Base-by-base conservation (phyloP, 2,888 invertebrate genomes). In the Amphipyra berbera region DNA sequence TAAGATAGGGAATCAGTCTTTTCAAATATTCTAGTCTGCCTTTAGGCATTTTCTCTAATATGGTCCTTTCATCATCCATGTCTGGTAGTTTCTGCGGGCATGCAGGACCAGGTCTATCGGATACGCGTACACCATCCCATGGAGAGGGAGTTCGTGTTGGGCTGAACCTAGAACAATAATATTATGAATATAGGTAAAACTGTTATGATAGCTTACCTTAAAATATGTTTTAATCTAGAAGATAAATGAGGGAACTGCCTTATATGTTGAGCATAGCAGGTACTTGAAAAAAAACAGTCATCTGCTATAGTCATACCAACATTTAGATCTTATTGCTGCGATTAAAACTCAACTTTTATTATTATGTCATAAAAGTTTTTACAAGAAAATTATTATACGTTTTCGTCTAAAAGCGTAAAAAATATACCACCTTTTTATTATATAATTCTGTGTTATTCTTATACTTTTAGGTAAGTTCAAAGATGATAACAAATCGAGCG, bases 91-190 rank as follows among this genome's bases (percentile, higher is more conserved):
- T 96, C 92, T 99, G 99, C 1, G 98, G 98, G 90, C 99, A 99
- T 30, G 98, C 98, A 5, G 98, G 98, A 78, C 98, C 97, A 60
- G 97, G 96, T 79, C 96, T 96, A 85, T 98, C 97, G 73, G 97
- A 97, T 64, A 97, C 96, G 80, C 98, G 96, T 53, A 98, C 97
- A 13, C 98, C 98, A 72, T 97, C 97, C 98, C 98, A 98, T 2
- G 98, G 98, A 68, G 98, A 97, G 0, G 98, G 98, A 3, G 98
- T 98, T 76, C 98, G 96, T 41, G 99, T 99, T 30, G 99, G 99
- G 90, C 99, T 98, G 90, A 99, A 98, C 79, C 98, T 96, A 84
- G 92, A 90, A 84, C 37, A 48, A 66, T 52, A 15, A 48, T 9
- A 27, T 10, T 45, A 21, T 10, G 3, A 6, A 14, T 14, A 1